phyloP scores from a whole-genome alignment of 2,797 vertebrate genomes.

The Enteromius thamalakanensis region DNA sequence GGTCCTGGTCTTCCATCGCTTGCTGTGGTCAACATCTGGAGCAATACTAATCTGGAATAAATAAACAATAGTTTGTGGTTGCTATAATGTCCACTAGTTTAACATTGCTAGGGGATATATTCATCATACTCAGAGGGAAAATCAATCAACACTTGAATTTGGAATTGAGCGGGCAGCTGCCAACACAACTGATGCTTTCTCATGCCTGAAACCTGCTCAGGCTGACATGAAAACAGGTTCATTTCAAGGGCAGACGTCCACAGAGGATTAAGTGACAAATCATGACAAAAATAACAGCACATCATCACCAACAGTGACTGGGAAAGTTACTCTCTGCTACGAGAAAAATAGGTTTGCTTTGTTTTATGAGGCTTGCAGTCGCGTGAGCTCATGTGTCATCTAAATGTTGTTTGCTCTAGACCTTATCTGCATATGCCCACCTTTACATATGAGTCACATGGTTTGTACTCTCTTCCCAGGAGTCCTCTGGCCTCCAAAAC shows the following conservation, averaged over 20 bases:
- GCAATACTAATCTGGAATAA: constrained; percentile 58
- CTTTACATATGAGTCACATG: constrained; percentile 80
- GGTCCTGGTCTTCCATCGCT: constrained; percentile 64
- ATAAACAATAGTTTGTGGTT: background rate
- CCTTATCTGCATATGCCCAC: constrained; percentile 59
- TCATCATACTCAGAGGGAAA: constrained; percentile 25
- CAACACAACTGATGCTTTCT: constrained; percentile 44
- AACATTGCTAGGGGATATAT: constrained; percentile 36
- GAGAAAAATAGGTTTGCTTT: background rate
- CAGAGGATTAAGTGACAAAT: constrained; percentile 26
- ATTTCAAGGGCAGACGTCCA: constrained; percentile 44
- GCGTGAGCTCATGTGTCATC: background rate
- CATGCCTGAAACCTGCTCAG: constrained; percentile 39
- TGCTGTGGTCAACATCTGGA: constrained; percentile 58
- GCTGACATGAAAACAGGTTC: constrained; percentile 43
- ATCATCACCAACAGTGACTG: constrained; percentile 7
- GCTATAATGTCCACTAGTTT: constrained; percentile 6
- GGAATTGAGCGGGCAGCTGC: constrained; percentile 45
- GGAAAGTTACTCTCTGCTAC: background rate
- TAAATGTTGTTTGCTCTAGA: background rate
- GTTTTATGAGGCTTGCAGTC: constrained; percentile 2
- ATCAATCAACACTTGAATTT: constrained; percentile 45
- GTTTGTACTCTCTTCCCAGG: constrained; percentile 64
- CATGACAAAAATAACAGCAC: constrained; percentile 36
- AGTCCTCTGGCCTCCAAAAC: constrained; percentile 83